Conservation (phyloP, 2,113 vertebrate genomes). For the Globicephala melas region DNA sequence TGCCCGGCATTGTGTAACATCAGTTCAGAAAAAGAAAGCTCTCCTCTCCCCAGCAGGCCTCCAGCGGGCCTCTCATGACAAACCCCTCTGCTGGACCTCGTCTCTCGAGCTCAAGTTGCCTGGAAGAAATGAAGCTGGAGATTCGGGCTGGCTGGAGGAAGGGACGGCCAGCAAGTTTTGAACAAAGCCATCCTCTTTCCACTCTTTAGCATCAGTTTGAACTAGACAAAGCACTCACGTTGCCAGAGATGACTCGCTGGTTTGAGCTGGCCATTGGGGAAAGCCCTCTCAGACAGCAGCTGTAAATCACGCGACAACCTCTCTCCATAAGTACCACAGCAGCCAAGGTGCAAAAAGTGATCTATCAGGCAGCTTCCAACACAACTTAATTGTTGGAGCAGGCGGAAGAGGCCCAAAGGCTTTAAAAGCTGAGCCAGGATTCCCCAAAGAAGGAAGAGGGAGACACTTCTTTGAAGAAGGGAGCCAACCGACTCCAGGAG, state of each 20-base stretch:
- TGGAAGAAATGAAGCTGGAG: background rate
- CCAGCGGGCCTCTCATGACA: background rate
- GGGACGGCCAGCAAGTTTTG: background rate
- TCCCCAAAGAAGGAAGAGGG: slow-evolving; percentile 32
- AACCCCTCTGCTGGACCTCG: background rate
- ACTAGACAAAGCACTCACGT: background rate
- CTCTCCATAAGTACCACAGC: slow-evolving; percentile 37
- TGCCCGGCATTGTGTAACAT: background rate
- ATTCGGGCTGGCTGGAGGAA: background rate
- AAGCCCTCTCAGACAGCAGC: slow-evolving; percentile 47
- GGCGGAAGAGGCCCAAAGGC: slow-evolving; percentile 48
- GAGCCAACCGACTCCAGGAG: background rate
- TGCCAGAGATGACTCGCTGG: background rate
- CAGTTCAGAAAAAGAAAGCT: background rate
- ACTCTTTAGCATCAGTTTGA: background rate
- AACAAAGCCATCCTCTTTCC: background rate
- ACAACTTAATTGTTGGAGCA: background rate
- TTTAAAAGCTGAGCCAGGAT: slow-evolving; percentile 68
- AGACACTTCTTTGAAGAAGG: slow-evolving; percentile 36
- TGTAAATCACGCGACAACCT: slow-evolving; percentile 58
- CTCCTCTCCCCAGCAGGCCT: background rate
- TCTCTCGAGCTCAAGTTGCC: background rate
- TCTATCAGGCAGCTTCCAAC: slow-evolving; percentile 62
- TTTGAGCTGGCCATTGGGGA: background rate
- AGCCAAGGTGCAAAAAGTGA: slow-evolving; percentile 48